Percentiles rank a stretch among this genome's conserved stretches.
Evolutionary conservation across 2,113 vertebrate genomes (phyloP).

Genomic region (Protobothrops mucrosquamatus): DNA sequence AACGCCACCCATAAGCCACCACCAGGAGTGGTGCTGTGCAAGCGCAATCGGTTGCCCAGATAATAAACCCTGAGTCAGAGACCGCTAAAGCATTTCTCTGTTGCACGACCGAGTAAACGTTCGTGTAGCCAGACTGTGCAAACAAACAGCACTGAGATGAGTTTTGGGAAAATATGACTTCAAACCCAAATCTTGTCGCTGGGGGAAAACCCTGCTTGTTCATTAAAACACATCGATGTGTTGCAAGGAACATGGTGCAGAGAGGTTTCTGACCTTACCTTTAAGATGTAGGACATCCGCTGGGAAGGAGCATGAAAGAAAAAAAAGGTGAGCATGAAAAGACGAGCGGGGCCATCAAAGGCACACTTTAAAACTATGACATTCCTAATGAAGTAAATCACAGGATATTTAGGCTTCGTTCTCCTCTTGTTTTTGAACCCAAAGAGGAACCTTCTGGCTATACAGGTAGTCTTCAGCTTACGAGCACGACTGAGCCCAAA

Average conservation of each 20-base stretch:
- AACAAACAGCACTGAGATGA: constrained; percentile 30
- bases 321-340: constrained; percentile 88
- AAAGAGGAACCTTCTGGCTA: background rate
- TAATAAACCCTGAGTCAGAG: background rate
- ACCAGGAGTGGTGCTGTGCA: background rate
- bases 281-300: constrained; percentile 99
- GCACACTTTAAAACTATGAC: background rate
- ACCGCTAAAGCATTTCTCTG: background rate
- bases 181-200: background rate
- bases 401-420: background rate
- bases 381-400: background rate
- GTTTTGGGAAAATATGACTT: constrained; percentile 5
- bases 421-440: background rate
- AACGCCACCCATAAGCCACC: rapidly evolving
- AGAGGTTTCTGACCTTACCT: constrained; percentile 92
- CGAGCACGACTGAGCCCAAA: background rate
- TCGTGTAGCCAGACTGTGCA: background rate
- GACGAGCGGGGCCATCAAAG: constrained; percentile 19
- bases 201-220: background rate
- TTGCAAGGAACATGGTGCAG: constrained; percentile 48
- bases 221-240: background rate
- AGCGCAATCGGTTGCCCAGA: background rate
- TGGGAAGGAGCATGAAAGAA: constrained; percentile 89
- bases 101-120: background rate
- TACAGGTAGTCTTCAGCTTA: background rate